These are phyloP conservation scores for Eonycteris spelaea DNA, from an alignment of 2,113 vertebrate species.

Conservation along the genomic window DNA sequence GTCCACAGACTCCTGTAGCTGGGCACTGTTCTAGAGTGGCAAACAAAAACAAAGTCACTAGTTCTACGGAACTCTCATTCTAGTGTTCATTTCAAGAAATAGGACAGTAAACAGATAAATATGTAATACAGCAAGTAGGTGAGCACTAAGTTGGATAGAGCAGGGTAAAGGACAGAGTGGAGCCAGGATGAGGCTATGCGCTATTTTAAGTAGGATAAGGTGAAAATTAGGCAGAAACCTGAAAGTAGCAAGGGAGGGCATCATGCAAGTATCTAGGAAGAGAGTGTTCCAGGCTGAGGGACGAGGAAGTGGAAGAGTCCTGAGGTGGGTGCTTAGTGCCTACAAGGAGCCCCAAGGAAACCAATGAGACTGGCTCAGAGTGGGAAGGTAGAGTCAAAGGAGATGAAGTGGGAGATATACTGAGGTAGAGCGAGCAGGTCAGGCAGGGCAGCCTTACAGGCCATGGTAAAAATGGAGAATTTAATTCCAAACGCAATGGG, in stretches of 20 bases:
- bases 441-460: neutral
- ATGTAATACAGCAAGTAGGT: neutral
- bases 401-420: neutral
- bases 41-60: neutral
- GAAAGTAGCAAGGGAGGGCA: neutral
- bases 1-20: neutral
- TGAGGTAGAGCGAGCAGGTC: neutral
- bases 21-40: neutral
- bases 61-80: neutral
- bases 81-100: neutral
- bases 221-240: neutral
- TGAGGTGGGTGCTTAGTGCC: neutral
- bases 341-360: neutral
- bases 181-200: neutral
- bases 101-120: neutral
- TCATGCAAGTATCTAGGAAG: neutral
- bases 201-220: neutral
- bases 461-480: neutral
- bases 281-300: neutral
- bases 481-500: neutral
- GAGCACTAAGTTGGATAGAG: neutral
- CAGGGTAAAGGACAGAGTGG: neutral
- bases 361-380: neutral
- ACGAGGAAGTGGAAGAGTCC: neutral
- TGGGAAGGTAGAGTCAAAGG: neutral